These are phyloP conservation scores for Taenioides sp. DNA, from an alignment of 2,797 vertebrate species.

Conservation along the genomic window DNA sequence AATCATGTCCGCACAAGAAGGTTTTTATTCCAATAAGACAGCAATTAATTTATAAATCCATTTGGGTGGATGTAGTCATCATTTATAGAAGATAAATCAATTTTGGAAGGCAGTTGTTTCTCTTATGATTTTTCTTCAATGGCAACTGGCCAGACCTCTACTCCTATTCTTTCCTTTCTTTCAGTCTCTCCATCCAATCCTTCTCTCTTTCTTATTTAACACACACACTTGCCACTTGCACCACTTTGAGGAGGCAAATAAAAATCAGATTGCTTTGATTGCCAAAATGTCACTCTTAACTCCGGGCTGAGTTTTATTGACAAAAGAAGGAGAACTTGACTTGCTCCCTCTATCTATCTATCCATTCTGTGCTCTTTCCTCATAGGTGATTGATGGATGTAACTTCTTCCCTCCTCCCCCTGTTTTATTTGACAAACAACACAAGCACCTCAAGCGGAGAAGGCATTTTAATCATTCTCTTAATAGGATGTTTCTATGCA, in stretches of 20 bases:
- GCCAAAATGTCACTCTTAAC: slow-evolving; percentile 80
- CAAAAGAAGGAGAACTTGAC: slow-evolving; percentile 69
- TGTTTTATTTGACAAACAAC: slow-evolving; percentile 83
- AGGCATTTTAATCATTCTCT: slow-evolving; percentile 83
- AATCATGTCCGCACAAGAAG: slow-evolving; percentile 89
- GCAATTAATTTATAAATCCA: slow-evolving; percentile 97
- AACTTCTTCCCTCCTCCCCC: slow-evolving; percentile 63
- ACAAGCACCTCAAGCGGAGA: slow-evolving; percentile 76
- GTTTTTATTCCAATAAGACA: slow-evolving; percentile 92
- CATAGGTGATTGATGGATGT: slow-evolving; percentile 77
- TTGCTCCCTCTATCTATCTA: slow-evolving; percentile 51
- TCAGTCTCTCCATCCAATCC: slow-evolving; percentile 11
- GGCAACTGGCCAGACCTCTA: slow-evolving; percentile 72
- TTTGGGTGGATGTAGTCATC: slow-evolving; percentile 89
- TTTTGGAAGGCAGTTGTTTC: slow-evolving; percentile 84
- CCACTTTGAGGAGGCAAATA: slow-evolving; percentile 78
- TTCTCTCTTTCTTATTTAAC: slow-evolving; percentile 23
- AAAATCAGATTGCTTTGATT: slow-evolving; percentile 80
- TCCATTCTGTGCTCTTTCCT: slow-evolving; percentile 48
- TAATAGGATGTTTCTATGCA: slow-evolving; percentile 84
- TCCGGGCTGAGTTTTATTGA: slow-evolving; percentile 79
- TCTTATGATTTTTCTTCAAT: slow-evolving; percentile 79
- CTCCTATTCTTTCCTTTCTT: background rate
- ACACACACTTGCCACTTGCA: slow-evolving; percentile 35
- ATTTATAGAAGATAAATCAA: slow-evolving; percentile 95